These are phyloP conservation scores for Subacronicta megacephala DNA, from an alignment of 2,888 invertebrate genomes.

Conservation along the genomic window DNA sequence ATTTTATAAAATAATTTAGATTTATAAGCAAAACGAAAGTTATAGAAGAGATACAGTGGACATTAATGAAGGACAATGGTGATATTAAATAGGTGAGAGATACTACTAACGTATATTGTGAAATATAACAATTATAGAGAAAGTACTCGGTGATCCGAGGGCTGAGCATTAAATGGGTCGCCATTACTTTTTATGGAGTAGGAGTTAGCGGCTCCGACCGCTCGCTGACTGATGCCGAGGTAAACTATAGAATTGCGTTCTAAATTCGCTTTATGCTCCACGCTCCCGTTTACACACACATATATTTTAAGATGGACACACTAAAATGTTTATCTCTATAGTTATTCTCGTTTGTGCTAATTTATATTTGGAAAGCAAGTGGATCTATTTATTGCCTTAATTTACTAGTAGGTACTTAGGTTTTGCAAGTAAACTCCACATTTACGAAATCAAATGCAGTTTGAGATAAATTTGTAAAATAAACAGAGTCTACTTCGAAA, in stretches of 20 bases:
- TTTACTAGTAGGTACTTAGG: background rate
- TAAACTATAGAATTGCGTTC: constrained; percentile 65
- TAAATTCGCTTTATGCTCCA: constrained; percentile 51
- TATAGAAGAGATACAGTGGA: too few species aligned
- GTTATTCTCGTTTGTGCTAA: constrained; percentile 2
- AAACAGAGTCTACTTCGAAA: constrained; percentile 36
- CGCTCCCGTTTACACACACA: constrained; percentile 22
- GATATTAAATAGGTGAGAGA: constrained; percentile 1
- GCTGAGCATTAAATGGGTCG: constrained; percentile 63
- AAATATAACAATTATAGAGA: constrained; percentile 51
- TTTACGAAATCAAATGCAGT: constrained; percentile 6
- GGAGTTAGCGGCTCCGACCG: constrained; percentile 58
- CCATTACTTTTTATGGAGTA: constrained; percentile 77
- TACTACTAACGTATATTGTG: constrained; percentile 20
- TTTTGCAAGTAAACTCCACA: constrained; percentile 2
- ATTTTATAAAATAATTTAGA: too few species aligned
- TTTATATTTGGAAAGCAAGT: background rate
- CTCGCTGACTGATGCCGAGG: constrained; percentile 58
- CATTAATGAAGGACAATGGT: too few species aligned
- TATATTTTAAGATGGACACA: constrained; percentile 12
- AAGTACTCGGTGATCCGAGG: constrained; percentile 54
- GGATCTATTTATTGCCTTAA: background rate
- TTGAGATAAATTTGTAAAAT: constrained; percentile 21
- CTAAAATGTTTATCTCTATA: constrained; percentile 13
- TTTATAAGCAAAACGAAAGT: too few species aligned